Evolutionary conservation across 2,113 vertebrate species (phyloP).

Genomic region (Channa argus): DNA sequence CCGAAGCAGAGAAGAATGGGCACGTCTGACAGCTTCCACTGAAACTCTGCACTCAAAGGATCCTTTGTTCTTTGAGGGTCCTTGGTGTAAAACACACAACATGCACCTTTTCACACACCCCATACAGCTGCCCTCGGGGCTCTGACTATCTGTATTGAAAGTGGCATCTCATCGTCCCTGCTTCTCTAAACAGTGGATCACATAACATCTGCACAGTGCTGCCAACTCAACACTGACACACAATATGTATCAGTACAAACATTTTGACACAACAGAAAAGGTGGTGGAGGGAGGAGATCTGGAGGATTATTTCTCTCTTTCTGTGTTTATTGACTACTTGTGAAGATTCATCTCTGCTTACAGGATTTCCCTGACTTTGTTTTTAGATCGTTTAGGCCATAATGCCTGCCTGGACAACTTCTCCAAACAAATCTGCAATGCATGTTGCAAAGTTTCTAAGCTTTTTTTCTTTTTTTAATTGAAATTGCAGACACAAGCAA

Average conservation of each 20-base stretch:
- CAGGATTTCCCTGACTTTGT: too few relatives aligned
- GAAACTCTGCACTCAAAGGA: constrained; percentile 52
- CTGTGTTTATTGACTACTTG: not conserved
- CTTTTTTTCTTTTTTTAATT: too few relatives aligned
- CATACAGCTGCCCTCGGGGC: constrained; percentile 1
- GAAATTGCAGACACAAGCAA: too few relatives aligned
- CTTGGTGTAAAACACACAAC: not conserved
- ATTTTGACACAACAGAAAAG: constrained; percentile 25
- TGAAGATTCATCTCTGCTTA: too few relatives aligned
- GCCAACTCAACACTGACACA: constrained; percentile 14
- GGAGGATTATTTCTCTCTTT: not conserved
- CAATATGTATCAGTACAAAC: constrained; percentile 10
- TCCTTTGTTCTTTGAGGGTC: constrained; percentile 59
- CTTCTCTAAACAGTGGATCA: constrained; percentile 37
- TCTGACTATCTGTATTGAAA: not conserved
- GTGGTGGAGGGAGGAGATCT: not conserved
- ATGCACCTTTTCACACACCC: constrained; percentile 2
- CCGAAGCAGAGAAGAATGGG: constrained; percentile 59
- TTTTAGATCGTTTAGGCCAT: too few relatives aligned
- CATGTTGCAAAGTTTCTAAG: too few relatives aligned
- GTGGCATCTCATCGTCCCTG: not conserved
- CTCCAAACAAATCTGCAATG: too few relatives aligned
- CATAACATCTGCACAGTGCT: not conserved
- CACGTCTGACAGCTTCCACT: constrained; percentile 54
- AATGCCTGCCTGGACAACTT: too few relatives aligned